phyloP scores from a whole-genome alignment of 53 echinoderm and acorn worm species.

The Temnopleurus reevesii region DNA sequence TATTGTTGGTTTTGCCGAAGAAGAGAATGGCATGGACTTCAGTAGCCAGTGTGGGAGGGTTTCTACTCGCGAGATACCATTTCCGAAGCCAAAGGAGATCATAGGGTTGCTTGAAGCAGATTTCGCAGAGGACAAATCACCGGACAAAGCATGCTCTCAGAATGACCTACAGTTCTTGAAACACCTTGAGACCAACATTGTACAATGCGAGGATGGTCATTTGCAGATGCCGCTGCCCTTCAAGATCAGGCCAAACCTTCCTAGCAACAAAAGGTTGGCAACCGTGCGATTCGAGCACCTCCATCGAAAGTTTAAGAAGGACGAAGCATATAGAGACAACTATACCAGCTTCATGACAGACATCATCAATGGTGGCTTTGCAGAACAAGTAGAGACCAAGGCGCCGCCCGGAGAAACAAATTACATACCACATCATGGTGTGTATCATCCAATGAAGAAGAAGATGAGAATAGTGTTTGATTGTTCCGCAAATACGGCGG shows the following conservation, averaged over 20 bases:
- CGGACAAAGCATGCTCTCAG: neutral
- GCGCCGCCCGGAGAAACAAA: neutral
- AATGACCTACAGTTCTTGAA: neutral
- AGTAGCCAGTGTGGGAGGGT: slow-evolving; percentile 35
- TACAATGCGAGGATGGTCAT: neutral
- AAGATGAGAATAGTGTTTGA: slow-evolving; percentile 71
- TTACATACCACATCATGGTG: slow-evolving; percentile 69
- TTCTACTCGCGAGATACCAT: slow-evolving; percentile 25
- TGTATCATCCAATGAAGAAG: slow-evolving; percentile 58
- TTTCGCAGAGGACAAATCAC: neutral
- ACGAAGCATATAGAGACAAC: neutral
- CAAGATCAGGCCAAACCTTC: slow-evolving; percentile 37
- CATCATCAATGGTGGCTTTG: slow-evolving; percentile 11
- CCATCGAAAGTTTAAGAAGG: neutral
- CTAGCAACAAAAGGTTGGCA: slow-evolving; percentile 57
- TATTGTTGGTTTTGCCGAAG: slow-evolving; percentile 54
- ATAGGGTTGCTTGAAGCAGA: neutral
- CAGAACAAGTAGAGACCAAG: neutral
- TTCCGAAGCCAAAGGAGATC: slow-evolving; percentile 27
- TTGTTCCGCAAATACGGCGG: slow-evolving; percentile 60
- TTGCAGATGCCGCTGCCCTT: slow-evolving; percentile 16
- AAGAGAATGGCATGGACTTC: neutral
- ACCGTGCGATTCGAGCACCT: slow-evolving; percentile 45
- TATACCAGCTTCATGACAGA: slow-evolving; percentile 57
- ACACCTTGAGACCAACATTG: neutral